phyloP scores from a whole-genome alignment of 2,797 vertebrate genomes.

The Lutjanus argentimaculatus region DNA sequence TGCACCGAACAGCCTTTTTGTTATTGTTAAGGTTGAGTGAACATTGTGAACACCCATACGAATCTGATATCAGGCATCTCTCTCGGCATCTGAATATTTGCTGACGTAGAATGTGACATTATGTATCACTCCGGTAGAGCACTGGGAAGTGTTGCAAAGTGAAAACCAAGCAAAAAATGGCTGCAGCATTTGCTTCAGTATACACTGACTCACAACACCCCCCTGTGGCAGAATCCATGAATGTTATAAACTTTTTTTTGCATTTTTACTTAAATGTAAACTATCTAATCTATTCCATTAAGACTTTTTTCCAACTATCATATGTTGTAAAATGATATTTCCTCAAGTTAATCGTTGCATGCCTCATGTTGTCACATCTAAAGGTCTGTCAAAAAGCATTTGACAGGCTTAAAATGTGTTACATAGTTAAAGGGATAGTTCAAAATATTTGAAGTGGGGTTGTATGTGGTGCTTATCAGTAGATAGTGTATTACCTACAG shows the following conservation, averaged over 20 bases:
- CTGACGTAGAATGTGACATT: not conserved
- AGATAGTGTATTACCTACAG: too few relatives aligned
- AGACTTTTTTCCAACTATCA: not conserved
- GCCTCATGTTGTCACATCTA: constrained; percentile 17
- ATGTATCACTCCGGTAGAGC: not conserved
- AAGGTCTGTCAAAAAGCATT: constrained; percentile 62
- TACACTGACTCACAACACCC: constrained; percentile 41
- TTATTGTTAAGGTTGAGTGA: not conserved
- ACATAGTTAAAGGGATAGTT: not conserved
- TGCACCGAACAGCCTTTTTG: constrained; percentile 2
- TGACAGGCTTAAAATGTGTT: constrained; percentile 38
- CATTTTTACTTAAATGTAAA: not conserved
- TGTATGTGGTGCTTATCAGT: too few relatives aligned
- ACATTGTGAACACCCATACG: not conserved
- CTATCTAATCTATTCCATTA: not conserved
- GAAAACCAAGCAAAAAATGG: constrained; percentile 27
- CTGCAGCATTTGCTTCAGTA: constrained; percentile 27
- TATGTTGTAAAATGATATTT: constrained; percentile 8
- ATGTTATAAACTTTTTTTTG: constrained; percentile 21
- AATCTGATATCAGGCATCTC: constrained; percentile 9
- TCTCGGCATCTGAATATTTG: not conserved
- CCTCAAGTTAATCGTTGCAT: not conserved
- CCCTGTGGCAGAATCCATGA: constrained; percentile 42
- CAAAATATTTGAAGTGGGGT: too few relatives aligned
- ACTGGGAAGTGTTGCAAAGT: constrained; percentile 12